These are phyloP conservation scores for Drosophila multiciliata DNA, from an alignment of 2,888 invertebrate species.

Conservation along the genomic window DNA sequence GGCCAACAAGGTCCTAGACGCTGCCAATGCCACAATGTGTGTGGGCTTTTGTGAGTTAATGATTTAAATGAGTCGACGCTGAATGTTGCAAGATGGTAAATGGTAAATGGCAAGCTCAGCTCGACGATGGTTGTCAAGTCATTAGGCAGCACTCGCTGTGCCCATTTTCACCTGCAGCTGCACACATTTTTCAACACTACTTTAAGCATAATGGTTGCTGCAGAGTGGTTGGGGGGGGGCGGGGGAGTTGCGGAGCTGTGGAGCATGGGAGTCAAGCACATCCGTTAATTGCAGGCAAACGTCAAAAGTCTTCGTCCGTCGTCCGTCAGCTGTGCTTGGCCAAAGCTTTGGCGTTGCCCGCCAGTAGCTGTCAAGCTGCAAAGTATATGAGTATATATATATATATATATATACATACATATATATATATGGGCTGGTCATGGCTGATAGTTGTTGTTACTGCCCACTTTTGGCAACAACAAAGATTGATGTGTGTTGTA, in stretches of 20 bases:
- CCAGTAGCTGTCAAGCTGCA: slow-evolving; percentile 73
- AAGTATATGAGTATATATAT: slow-evolving; percentile 46
- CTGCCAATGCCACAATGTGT: slow-evolving; percentile 44
- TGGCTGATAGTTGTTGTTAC: slow-evolving; percentile 68
- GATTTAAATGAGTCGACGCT: slow-evolving; percentile 79
- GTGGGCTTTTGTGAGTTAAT: slow-evolving; percentile 81
- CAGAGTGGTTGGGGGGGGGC: too few relatives aligned
- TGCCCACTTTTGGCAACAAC: slow-evolving; percentile 75
- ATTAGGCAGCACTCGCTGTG: slow-evolving; percentile 75
- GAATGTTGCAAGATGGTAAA: slow-evolving; percentile 14
- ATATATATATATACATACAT: slow-evolving; percentile 9
- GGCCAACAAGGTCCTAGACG: slow-evolving; percentile 59
- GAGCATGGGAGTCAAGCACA: slow-evolving; percentile 37
- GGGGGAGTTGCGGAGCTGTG: background rate
- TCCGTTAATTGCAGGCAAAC: slow-evolving; percentile 83
- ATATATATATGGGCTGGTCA: slow-evolving; percentile 53
- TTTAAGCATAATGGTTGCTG: background rate
- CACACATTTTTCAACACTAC: slow-evolving; percentile 76
- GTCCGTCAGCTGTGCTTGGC: slow-evolving; percentile 58
- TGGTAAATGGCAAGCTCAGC: slow-evolving; percentile 13
- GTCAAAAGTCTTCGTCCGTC: slow-evolving; percentile 81
- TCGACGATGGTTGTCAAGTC: slow-evolving; percentile 65
- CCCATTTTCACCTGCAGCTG: slow-evolving; percentile 67
- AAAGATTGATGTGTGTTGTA: slow-evolving; percentile 83
- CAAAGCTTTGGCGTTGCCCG: slow-evolving; percentile 63